Conservation (phyloP, 2,888 invertebrate genomes). For the Magallana nippona region DNA sequence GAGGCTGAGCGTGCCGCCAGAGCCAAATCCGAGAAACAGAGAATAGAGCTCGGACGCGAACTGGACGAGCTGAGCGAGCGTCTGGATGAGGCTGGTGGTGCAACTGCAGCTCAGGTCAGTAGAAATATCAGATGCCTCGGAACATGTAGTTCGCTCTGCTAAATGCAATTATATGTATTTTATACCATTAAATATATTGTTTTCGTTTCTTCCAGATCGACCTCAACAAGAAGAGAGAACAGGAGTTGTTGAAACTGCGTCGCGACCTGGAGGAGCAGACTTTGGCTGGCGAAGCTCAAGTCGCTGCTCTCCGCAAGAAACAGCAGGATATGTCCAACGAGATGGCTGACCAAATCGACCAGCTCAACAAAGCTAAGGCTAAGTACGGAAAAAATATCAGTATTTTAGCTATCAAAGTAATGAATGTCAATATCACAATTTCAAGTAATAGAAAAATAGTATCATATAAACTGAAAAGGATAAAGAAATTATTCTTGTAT, state of each 20-base stretch:
- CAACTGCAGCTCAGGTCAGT: slow-evolving; percentile 93
- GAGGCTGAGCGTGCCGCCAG: slow-evolving; percentile 99
- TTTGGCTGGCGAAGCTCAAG: slow-evolving; percentile 98
- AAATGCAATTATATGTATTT: background rate
- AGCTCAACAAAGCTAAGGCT: slow-evolving; percentile 99
- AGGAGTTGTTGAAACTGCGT: slow-evolving; percentile 98
- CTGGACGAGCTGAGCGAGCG: slow-evolving; percentile 87
- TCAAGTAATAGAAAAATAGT: background rate
- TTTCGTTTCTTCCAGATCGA: slow-evolving; percentile 82
- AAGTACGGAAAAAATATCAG: slow-evolving; percentile 85
- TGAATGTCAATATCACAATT: background rate
- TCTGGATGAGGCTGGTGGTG: slow-evolving; percentile 97
- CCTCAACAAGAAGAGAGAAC: slow-evolving; percentile 99
- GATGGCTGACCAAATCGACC: slow-evolving; percentile 99
- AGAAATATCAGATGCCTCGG: too few relatives aligned
- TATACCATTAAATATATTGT: too few relatives aligned
- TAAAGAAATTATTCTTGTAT: too few relatives aligned
- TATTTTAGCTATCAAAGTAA: background rate
- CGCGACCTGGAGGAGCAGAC: slow-evolving; percentile 98
- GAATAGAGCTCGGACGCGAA: slow-evolving; percentile 97
- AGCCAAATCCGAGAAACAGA: slow-evolving; percentile 98
- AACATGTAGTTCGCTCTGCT: too few relatives aligned
- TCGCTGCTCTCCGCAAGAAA: slow-evolving; percentile 98
- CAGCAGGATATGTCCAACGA: slow-evolving; percentile 99
- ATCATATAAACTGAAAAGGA: too few relatives aligned